phyloP scores from a whole-genome alignment of 2,113 vertebrate species.

The Aphyosemion australe region DNA sequence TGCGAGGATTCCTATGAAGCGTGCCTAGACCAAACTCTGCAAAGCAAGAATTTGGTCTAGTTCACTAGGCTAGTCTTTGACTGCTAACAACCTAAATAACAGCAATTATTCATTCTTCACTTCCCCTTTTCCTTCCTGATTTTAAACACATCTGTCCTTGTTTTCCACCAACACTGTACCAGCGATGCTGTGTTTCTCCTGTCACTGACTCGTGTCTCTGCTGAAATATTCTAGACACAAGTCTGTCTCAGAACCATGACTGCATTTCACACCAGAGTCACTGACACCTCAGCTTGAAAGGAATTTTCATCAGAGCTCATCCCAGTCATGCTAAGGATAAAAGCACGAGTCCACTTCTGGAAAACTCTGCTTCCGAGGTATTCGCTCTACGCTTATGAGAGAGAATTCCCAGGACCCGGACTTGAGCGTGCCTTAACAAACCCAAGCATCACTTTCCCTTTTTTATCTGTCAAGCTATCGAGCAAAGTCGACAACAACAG shows the following conservation, averaged over 20 bases:
- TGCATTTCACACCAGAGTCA: not conserved
- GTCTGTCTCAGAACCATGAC: slow-evolving; percentile 10
- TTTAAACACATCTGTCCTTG: too few species aligned
- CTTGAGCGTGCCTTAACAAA: slow-evolving; percentile 39
- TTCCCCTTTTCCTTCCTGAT: too few species aligned
- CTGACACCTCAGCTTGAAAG: slow-evolving; percentile 19
- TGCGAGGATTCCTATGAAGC: too few species aligned
- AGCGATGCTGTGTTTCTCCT: not conserved
- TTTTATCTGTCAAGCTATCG: slow-evolving; percentile 52
- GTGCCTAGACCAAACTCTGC: too few species aligned
- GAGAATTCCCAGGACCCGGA: slow-evolving; percentile 37
- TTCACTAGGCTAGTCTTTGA: too few species aligned
- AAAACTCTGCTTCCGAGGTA: slow-evolving; percentile 11
- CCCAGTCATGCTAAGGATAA: not conserved
- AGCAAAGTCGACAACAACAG: slow-evolving; percentile 42
- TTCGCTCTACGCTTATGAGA: slow-evolving; percentile 23
- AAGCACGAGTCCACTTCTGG: slow-evolving; percentile 1
- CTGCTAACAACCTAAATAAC: too few species aligned
- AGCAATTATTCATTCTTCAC: too few species aligned
- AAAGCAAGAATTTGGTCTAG: too few species aligned
- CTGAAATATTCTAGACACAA: slow-evolving; percentile 2
- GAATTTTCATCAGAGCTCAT: slow-evolving; percentile 5
- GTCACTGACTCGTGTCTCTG: not conserved
- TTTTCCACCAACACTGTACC: not conserved
- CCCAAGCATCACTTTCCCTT: slow-evolving; percentile 33